Evolutionary conservation across 2,113 vertebrate species (phyloP), one percentile per base, ranked within the genome.

Genomic region (Elephantulus edwardii): DNA sequence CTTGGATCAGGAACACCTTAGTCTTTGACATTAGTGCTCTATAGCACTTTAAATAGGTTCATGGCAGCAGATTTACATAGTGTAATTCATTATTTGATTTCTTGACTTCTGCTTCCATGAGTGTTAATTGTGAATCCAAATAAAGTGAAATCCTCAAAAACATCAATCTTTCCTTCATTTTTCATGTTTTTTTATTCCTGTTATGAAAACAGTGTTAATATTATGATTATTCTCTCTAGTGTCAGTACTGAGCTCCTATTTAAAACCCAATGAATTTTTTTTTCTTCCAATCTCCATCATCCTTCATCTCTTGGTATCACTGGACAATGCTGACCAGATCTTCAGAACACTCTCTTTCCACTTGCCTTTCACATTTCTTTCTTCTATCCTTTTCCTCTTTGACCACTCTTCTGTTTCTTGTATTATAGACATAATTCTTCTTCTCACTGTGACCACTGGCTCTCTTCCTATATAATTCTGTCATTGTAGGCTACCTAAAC

Each of bases 211-310:
- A 38, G 38, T 88, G 8, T 20, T n/a, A n/a, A n/a, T n/a, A n/a
- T n/a, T n/a, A n/a, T n/a, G n/a, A n/a, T n/a, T n/a, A n/a, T n/a
- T 83, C 60, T 86, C 48, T 86, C 38, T 81, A n/a, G 62, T 42
- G 74, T 83, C 54, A 84, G 66, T n/a, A 54, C 30, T 71, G 54
- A 76, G 40, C 24, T 78, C 40, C 74, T 84, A 46, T 30, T 80
- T 78, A 91, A 92, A 93, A 77, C 38, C n/a, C 28, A 84, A 3
- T 75, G 38, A 9, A 50, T 24, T 24, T 33, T 84, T 84, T 95
- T 89, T 84, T 84, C 94, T 89, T 42, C 84, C n/a, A 78, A 19
- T 48, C 68, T 24, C 42, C 62, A 78, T 77, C 30, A 52, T 33
- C 42, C 38, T 77, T 60, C 20, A 74, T 10, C 33, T 87, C 54